Evolutionary conservation across 2,113 vertebrate species (phyloP), one percentile per base, ranked within the genome.

Genomic region (Arenaria interpres): DNA sequence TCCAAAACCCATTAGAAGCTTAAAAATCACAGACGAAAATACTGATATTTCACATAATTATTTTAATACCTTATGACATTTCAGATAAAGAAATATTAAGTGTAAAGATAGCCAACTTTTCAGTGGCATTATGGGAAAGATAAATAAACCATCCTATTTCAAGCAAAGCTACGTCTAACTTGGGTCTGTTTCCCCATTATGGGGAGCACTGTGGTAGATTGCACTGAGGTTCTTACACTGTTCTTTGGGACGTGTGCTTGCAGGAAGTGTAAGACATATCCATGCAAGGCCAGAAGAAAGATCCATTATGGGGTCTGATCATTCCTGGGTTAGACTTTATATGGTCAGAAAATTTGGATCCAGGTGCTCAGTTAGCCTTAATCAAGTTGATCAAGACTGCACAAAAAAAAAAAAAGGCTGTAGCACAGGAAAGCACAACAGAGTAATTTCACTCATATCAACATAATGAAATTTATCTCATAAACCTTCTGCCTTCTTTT

Each of bases 371-470:
- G 2, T 7, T 35, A 2, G 7, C 2, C 2, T 3, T 10, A n/a
- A 33, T 14, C 5, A 14, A 3, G 1, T 3, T 6, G 1, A 22
- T 25, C 20, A 64, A 53, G 16, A 13, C 10, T n/a, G 12, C 39
- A 7, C 3, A 9, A 14, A 14, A n/a, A 79, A 14, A n/a, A 79
- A 24, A 2, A 53, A 9, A 25, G 0, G 0, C 30, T 22, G 9
- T 1, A 37, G 28, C 9, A 10, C 12, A 35, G 25, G 15, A 18
- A 8, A 32, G 7, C 4, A 37, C 7, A 37, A 14, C 2, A 7
- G 0, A 4, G 3, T 0, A 8, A 41, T 12, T 37, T 37, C 30
- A 4, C 3, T 7, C 16, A 0, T 6, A 14, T 6, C 4, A 69
- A 3, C 5, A 37, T 43, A 27, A 20, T 32, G 4, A 51, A 51